Conservation (phyloP, 2,113 vertebrate genomes). For the Pipra filicauda region DNA sequence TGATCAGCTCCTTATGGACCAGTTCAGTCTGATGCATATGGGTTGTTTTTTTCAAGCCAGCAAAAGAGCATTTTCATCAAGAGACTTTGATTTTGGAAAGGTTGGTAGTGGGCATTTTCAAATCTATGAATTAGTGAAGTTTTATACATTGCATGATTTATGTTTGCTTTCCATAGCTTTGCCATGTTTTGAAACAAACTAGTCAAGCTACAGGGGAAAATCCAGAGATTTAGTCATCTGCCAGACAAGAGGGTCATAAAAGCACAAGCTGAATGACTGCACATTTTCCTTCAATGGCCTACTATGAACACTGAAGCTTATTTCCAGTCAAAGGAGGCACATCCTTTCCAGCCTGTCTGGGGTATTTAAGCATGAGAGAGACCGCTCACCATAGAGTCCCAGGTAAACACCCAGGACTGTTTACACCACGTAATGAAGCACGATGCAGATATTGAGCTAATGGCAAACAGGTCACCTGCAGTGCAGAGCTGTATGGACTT, state of each 20-base stretch:
- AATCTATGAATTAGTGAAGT: background rate
- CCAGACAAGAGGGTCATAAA: slow-evolving; percentile 1
- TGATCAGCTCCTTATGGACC: background rate
- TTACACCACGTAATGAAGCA: background rate
- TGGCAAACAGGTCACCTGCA: background rate
- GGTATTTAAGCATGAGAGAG: background rate
- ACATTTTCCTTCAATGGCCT: slow-evolving; percentile 33
- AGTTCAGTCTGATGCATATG: background rate
- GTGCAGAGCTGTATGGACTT: background rate
- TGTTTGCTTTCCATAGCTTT: slow-evolving; percentile 20
- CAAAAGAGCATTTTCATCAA: background rate
- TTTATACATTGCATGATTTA: background rate
- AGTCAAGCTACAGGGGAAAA: slow-evolving; percentile 27
- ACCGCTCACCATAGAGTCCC: background rate
- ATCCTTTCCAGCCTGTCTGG: background rate
- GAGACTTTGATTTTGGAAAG: background rate
- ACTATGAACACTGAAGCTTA: background rate
- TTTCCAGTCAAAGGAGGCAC: background rate
- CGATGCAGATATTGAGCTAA: background rate
- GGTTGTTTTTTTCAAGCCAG: background rate
- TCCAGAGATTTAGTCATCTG: slow-evolving; percentile 17
- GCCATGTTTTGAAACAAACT: background rate
- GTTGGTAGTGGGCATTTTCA: background rate
- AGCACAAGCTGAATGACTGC: slow-evolving; percentile 21
- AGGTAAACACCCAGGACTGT: background rate